Percentiles rank a stretch among this genome's conserved stretches.
Evolutionary conservation across 2,888 invertebrate genomes (phyloP).

Genomic region (Andrena bicolor): DNA sequence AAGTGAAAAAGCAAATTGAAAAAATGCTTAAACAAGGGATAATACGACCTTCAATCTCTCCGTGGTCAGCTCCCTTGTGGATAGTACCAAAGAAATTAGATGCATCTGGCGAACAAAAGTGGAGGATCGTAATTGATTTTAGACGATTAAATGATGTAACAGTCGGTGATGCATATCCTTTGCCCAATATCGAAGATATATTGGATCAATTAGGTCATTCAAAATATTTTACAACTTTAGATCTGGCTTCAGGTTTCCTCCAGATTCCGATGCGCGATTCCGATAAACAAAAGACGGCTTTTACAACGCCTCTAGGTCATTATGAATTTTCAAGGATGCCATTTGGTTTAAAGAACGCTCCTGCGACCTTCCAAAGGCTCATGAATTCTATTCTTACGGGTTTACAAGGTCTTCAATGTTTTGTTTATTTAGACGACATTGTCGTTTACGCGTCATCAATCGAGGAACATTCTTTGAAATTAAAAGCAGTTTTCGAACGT

Average conservation of each 20-base stretch:
- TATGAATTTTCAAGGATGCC: neutral
- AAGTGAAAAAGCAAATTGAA: constrained; percentile 1
- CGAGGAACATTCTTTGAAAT: constrained; percentile 10
- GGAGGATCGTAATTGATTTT: constrained; percentile 13
- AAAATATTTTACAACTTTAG: neutral
- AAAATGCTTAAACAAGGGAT: constrained; percentile 5
- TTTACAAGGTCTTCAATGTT: constrained; percentile 17
- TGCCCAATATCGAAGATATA: too few species aligned
- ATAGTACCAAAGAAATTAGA: constrained; percentile 12
- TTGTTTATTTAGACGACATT: constrained; percentile 29
- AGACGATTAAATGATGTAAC: neutral
- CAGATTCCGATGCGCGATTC: neutral
- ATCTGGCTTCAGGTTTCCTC: neutral
- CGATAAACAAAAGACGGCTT: neutral
- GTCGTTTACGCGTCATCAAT: constrained; percentile 19
- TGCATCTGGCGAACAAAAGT: neutral
- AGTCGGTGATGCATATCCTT: too few species aligned
- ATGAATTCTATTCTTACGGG: constrained; percentile 13
- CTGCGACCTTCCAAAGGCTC: constrained; percentile 13
- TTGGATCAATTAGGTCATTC: neutral
- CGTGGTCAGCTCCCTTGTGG: neutral
- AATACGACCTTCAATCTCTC: neutral
- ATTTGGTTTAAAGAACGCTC: constrained; percentile 23
- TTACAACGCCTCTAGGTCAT: neutral
- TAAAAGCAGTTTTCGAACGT: constrained; percentile 19